phyloP scores from a whole-genome alignment of 2,113 vertebrate species.

The Chaetura pelagica region DNA sequence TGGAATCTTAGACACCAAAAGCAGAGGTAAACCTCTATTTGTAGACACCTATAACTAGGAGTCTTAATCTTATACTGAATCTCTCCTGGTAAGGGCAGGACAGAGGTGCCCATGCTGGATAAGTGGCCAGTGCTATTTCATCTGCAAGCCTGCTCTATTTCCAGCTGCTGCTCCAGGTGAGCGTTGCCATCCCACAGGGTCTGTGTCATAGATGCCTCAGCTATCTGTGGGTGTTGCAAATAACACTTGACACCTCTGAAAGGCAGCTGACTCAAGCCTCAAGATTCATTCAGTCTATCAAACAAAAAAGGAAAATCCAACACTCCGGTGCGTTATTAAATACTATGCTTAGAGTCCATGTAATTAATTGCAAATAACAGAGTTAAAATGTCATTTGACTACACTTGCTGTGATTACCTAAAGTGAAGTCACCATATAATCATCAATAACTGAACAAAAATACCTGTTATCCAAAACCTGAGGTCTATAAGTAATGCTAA shows the following conservation, averaged over 20 bases:
- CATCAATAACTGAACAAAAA: not conserved
- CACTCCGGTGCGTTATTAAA: not conserved
- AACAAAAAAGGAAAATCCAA: not conserved
- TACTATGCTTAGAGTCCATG: not conserved
- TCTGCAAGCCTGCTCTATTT: not conserved
- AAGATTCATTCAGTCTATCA: not conserved
- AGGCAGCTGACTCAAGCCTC: conserved; percentile 6
- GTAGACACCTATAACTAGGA: not conserved
- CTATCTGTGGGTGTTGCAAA: not conserved
- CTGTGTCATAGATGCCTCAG: not conserved
- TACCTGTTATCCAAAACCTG: not conserved
- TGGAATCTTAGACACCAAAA: not conserved
- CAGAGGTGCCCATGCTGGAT: not conserved
- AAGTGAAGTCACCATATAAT: not conserved
- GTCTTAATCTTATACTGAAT: not conserved
- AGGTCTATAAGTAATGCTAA: not conserved
- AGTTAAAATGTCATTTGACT: not conserved
- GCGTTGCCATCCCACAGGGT: not conserved
- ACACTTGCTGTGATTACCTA: not conserved
- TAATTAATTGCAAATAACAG: not conserved
- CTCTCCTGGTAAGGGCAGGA: not conserved
- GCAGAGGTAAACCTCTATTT: not conserved
- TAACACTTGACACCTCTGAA: not conserved
- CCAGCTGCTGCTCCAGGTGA: not conserved
- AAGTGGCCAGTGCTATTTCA: too few relatives aligned